Evolutionary conservation across 2,797 vertebrate genomes (phyloP), one percentile per base, ranked within the genome.

Genomic region (Onychomys arenicola): DNA sequence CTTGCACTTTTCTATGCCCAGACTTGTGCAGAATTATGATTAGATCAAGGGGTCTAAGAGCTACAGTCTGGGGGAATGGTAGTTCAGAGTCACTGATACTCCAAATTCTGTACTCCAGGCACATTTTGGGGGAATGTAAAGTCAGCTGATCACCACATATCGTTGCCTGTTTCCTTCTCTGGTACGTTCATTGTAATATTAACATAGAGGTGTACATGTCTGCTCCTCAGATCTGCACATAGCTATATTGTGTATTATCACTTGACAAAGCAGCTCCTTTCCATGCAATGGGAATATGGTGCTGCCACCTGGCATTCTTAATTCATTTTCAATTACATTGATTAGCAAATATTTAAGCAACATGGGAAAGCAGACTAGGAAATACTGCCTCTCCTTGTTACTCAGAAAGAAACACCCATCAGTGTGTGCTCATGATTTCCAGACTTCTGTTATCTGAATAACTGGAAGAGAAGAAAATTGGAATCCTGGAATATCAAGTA

Each of bases 381-480:
- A 89, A 69, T 49, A 21, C 0, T 10, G 10, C 2, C 6, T 67
- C 61, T 93, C 69, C 37, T 17, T 75, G 17, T 43, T 90, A 32
- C 12, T 25, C 55, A 90, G 69, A 92, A 89, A 49, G 43, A 61
- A 84, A 92, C 1, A 32, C 16, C 16, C 4, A 11, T 21, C 25
- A 29, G 10, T 7, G 16, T 10, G 6, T 2, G 0, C 27, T 37
- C 7, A 8, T 0, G 4, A 37, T 86, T 69, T 8, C 34, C 7
- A 40, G 25, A 16, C 16, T 75, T 55, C 14, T 23, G 49, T 55
- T 32, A 32, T 40, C 16, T 43, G 52, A 21, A 40, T 40, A 43
- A 6, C 10, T 19, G 2, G 69, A 43, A 23, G 37, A 34, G 81
- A 87, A 71, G 46, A 89, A 76, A 91, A 61, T 57, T 57, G 3